phyloP scores from a whole-genome alignment of 2,797 vertebrate species.

The Silurus aristotelis region DNA sequence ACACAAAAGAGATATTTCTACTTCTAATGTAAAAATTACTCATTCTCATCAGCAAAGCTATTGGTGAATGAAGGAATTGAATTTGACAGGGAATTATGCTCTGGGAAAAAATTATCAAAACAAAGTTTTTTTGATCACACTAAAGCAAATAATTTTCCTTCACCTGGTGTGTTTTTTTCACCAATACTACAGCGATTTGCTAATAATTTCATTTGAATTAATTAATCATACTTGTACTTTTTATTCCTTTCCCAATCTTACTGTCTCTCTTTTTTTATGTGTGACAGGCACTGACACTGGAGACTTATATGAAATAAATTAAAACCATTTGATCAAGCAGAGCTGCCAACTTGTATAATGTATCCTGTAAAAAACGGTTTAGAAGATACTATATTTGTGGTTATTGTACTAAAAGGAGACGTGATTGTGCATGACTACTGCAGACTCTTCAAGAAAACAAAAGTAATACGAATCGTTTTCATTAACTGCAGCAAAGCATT shows the following conservation, averaged over 20 bases:
- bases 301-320: not conserved
- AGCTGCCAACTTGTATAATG: not conserved
- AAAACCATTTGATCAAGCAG: not conserved
- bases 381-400: not conserved
- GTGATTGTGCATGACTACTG: not conserved
- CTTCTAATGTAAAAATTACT: not conserved
- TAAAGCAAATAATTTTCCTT: not conserved
- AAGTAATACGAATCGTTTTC: not conserved
- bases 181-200: not conserved
- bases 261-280: not conserved
- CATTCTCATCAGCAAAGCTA: not conserved
- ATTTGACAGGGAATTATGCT: not conserved
- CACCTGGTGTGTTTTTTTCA: not conserved
- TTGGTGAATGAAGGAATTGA: not conserved
- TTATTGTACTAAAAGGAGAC: not conserved
- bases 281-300: not conserved
- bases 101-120: not conserved
- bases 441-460: constrained; percentile 3
- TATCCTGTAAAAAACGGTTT: not conserved
- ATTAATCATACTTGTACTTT: no score
- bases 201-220: not conserved
- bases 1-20: not conserved
- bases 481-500: constrained; percentile 3
- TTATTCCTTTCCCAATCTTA: not conserved
- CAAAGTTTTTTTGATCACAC: not conserved